phyloP scores from a whole-genome alignment of 2,797 vertebrate genomes.

The Tauraco hartlaubi region DNA sequence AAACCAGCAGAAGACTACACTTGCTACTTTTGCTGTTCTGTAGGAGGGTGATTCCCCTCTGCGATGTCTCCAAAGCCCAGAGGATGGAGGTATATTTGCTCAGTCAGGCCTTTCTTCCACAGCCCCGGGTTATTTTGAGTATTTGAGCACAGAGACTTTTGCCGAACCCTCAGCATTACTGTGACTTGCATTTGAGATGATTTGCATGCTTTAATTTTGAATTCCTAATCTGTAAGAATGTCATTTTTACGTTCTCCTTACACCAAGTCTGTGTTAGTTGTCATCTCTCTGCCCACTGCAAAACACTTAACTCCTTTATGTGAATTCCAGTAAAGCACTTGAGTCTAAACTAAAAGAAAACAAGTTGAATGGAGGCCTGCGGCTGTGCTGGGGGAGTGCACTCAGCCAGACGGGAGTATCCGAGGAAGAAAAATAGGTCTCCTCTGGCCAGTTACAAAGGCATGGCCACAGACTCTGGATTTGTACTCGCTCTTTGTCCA shows the following conservation, averaged over 20 bases:
- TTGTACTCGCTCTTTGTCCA: neutral
- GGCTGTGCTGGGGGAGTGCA: neutral
- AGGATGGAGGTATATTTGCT: neutral
- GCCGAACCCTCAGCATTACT: neutral
- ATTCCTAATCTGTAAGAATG: neutral
- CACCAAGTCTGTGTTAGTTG: neutral
- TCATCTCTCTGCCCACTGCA: neutral
- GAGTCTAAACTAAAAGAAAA: neutral
- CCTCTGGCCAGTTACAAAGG: neutral
- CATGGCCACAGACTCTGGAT: neutral
- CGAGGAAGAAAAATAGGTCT: neutral
- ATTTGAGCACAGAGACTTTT: neutral
- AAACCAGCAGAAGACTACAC: neutral
- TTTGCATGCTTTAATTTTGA: neutral
- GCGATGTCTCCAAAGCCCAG: neutral
- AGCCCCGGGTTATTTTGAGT: neutral
- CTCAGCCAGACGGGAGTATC: neutral
- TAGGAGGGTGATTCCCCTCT: neutral
- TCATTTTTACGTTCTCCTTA: neutral
- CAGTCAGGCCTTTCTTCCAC: neutral
- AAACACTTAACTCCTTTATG: neutral
- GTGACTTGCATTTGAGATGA: neutral
- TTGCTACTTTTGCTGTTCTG: neutral
- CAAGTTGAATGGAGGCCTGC: rapidly evolving
- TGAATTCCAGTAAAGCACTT: neutral